phyloP scores from a whole-genome alignment of 2,888 invertebrate species.

The Shargacucullia verbasci region DNA sequence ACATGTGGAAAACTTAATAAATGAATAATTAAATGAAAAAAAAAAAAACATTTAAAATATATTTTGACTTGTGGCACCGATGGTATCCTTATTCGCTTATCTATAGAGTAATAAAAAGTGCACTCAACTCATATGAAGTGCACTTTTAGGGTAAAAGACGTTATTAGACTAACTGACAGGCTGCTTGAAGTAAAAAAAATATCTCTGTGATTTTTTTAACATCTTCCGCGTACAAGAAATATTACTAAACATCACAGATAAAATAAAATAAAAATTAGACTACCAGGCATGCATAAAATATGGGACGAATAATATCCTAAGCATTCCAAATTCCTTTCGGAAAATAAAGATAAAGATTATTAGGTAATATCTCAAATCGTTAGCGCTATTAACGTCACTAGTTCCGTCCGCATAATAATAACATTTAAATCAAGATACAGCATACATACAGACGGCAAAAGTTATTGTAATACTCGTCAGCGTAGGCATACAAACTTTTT shows the following conservation, averaged over 20 bases:
- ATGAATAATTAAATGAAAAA: no score
- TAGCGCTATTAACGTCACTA: slow-evolving; percentile 59
- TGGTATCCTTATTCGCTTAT: background rate
- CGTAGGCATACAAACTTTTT: slow-evolving; percentile 60
- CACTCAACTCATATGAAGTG: background rate
- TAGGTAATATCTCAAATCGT: slow-evolving; percentile 64
- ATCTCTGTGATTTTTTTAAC: slow-evolving; percentile 7
- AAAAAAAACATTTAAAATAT: no score
- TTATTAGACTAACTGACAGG: slow-evolving; percentile 5
- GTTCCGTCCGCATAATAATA: slow-evolving; percentile 64
- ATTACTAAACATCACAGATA: slow-evolving; percentile 28
- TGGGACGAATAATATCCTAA: slow-evolving; percentile 41
- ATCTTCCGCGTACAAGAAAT: slow-evolving; percentile 18
- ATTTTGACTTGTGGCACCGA: background rate
- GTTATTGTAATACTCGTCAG: slow-evolving; percentile 56
- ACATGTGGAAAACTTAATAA: no score
- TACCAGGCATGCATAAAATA: slow-evolving; percentile 53
- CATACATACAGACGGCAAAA: slow-evolving; percentile 42
- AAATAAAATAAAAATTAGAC: slow-evolving; percentile 45
- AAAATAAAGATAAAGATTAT: slow-evolving; percentile 65
- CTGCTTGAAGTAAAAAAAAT: slow-evolving; percentile 4
- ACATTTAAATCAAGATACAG: slow-evolving; percentile 62
- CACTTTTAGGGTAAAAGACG: background rate
- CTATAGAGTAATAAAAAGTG: background rate
- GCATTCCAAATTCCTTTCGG: slow-evolving; percentile 56